Evolutionary conservation across 2,888 invertebrate species (phyloP), one percentile per base, ranked within the genome.

Genomic region (Lucinisca nassula): DNA sequence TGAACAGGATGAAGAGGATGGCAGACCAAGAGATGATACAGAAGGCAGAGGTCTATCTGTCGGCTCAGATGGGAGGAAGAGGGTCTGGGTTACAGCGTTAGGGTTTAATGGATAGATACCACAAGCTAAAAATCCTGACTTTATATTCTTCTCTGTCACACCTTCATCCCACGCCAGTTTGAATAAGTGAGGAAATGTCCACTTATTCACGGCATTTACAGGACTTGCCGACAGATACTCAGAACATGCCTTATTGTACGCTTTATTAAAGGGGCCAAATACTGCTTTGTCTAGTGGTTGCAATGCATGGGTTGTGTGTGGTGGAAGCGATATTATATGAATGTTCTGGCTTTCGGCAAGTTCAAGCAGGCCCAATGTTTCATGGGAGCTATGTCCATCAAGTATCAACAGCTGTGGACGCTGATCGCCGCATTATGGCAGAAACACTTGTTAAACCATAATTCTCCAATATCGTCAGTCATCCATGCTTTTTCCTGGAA

Each of bases 401-500:
- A 32, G 40, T 38, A 81, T 40, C 17, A 81, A 61, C 3, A 75
- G 27, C 21, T 75, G 75, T 21, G 74, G 81, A 12, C 58, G 6
- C 21, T 55, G 27, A 6, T 6, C 14, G 8, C 74, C 67, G 27
- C 58, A 58, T 1, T 27, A 6, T 27, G 24, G 24, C 24, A 24
- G 58, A 27, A 58, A 58, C 24, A 27, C 6, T 58, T 27, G 6
- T 58, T n/a, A 30, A 81, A 75, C 61, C 75, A 78, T 38, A 77
- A 49, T 14, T 72, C 58, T 35, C 75, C 61, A 2, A 79, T 24
- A 40, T 32, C 45, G n/a, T 75, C 75, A n/a, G 32, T 75, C 79
- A 79, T 84, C 84, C 79, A 80, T 6, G 55, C 67, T 4, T 84
- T 79, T 49, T 74, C 40, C 51, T 79, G 84, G 27, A 74, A 79